Evolutionary conservation across 2,113 vertebrate genomes (phyloP).

Genomic region (Misgurnus anguillicaudatus): DNA sequence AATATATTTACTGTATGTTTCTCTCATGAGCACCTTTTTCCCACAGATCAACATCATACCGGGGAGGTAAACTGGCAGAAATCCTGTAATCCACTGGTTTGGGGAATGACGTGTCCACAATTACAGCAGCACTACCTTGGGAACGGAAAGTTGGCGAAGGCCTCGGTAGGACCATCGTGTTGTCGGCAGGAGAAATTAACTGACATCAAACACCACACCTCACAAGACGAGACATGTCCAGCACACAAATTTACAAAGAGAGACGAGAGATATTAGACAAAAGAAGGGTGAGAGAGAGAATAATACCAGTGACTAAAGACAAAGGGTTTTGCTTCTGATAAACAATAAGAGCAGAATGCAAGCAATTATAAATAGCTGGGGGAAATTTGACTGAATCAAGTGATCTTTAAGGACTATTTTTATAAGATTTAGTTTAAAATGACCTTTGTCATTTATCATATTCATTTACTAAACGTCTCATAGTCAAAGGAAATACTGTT

Average conservation of each 20-base stretch:
- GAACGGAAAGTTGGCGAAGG: slow-evolving; percentile 60
- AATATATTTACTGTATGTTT: slow-evolving; percentile 14
- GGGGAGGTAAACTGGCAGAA: slow-evolving; percentile 69
- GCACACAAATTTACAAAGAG: slow-evolving; percentile 68
- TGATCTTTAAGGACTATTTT: no score
- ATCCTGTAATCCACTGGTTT: slow-evolving; percentile 69
- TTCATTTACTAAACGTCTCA: no score
- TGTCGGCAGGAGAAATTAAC: slow-evolving; percentile 81
- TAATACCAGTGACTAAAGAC: no score
- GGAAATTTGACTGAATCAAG: no score
- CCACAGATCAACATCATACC: slow-evolving; percentile 73
- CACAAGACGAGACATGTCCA: slow-evolving; percentile 78
- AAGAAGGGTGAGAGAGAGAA: neutral
- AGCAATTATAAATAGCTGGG: no score
- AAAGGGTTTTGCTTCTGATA: neutral
- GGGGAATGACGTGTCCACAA: slow-evolving; percentile 69
- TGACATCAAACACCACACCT: slow-evolving; percentile 80
- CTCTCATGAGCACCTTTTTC: slow-evolving; percentile 57
- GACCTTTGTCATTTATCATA: no score
- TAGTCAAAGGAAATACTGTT: no score
- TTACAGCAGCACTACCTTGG: slow-evolving; percentile 68
- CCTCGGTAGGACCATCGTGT: slow-evolving; percentile 66
- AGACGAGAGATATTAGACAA: slow-evolving; percentile 23
- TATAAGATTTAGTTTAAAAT: no score
- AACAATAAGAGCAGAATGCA: no score